A percentile compares a stretch with the other conserved stretches of the same genome.
phyloP scores from a whole-genome alignment of 2,797 vertebrate species.

The Acipenser ruthenus region DNA sequence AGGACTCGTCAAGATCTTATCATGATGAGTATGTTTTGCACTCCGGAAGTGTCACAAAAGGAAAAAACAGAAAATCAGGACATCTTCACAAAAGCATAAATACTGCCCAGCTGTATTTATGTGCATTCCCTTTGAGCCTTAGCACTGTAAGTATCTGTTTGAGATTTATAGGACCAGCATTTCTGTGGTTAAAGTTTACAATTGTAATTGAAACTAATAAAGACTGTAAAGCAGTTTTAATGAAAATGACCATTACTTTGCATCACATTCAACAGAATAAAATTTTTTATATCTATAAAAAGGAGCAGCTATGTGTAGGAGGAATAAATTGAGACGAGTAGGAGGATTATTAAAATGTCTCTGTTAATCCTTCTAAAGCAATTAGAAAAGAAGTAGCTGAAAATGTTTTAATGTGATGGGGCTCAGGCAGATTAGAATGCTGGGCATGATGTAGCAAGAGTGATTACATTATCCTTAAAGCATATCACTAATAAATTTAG shows the following conservation, averaged over 20 bases:
- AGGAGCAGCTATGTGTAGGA: constrained; percentile 7
- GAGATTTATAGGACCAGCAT: not conserved
- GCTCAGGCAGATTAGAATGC: not conserved
- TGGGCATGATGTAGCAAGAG: not conserved
- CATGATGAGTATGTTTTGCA: too few relatives aligned
- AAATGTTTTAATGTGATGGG: not conserved
- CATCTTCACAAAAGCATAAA: not conserved
- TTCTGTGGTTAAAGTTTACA: not conserved
- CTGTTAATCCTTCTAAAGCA: constrained; percentile 6
- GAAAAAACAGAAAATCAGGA: not conserved
- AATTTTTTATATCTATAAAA: constrained; percentile 1
- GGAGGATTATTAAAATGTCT: constrained; percentile 14
- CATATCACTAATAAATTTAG: not conserved
- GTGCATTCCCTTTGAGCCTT: not conserved
- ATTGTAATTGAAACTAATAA: not conserved
- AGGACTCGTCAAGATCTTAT: too few relatives aligned
- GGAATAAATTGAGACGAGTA: constrained; percentile 14
- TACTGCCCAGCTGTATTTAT: not conserved
- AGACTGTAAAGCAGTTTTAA: not conserved
- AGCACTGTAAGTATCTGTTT: not conserved
- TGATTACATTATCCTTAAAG: constrained; percentile 4
- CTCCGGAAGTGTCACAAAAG: too few relatives aligned
- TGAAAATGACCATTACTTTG: constrained; percentile 1
- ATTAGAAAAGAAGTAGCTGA: constrained; percentile 6
- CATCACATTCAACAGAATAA: not conserved